Percentiles rank a stretch among this genome's conserved stretches.
Evolutionary conservation across 1,140 invertebrate genomes (phyloP).

Genomic region (Euura saliciscinereae): DNA sequence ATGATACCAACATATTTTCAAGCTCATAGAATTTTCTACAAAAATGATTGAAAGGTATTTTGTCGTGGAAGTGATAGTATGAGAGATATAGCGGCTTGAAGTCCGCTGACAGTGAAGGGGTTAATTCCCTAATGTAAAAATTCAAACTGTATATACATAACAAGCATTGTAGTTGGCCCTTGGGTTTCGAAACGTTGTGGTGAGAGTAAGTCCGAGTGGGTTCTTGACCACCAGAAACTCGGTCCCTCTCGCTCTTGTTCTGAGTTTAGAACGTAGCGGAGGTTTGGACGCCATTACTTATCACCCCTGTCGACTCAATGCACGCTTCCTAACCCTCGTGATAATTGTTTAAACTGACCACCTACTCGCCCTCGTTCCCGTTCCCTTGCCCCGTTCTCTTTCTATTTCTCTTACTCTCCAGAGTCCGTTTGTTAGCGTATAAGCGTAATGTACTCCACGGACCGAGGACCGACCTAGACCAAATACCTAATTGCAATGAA

Average conservation of each 20-base stretch:
- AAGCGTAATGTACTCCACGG: slow-evolving; percentile 9
- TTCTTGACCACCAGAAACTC: neutral
- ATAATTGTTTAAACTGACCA: slow-evolving; percentile 61
- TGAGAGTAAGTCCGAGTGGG: neutral
- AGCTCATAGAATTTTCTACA: neutral
- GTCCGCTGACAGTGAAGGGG: too few relatives aligned
- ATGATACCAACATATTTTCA: too few relatives aligned
- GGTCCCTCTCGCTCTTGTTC: neutral
- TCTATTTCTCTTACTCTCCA: slow-evolving; percentile 24
- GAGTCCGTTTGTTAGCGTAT: slow-evolving; percentile 37
- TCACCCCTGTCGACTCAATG: slow-evolving; percentile 51
- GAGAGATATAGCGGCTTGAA: too few relatives aligned
- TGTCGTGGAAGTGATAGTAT: too few relatives aligned
- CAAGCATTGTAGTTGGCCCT: neutral
- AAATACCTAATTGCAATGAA: slow-evolving; percentile 41
- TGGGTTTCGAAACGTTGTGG: neutral
- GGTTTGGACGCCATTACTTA: slow-evolving; percentile 50
- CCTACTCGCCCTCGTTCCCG: slow-evolving; percentile 49
- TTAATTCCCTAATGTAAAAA: neutral
- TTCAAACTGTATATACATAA: neutral
- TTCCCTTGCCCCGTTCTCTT: slow-evolving; percentile 18
- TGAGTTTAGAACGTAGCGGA: neutral
- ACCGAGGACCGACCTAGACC: neutral
- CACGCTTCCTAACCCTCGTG: slow-evolving; percentile 48
- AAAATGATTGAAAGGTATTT: neutral